A percentile compares a stretch with the other conserved stretches of the same genome.
These are phyloP conservation scores for Formica aserva DNA, from an alignment of 2,888 invertebrate genomes.

Conservation along the genomic window DNA sequence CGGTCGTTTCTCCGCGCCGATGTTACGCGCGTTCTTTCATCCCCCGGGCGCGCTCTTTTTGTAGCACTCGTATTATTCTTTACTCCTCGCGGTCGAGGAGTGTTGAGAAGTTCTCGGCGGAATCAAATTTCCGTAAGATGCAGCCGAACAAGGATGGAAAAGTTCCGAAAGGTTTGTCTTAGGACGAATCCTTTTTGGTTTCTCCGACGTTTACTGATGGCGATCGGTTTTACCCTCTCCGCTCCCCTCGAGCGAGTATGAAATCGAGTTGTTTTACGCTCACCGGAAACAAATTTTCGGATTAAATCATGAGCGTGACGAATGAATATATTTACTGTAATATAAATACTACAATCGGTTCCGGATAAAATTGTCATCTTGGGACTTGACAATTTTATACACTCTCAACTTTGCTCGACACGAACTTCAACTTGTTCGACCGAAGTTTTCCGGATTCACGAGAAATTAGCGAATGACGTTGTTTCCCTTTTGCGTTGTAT, in stretches of 20 bases:
- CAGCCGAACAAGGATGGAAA: conserved; percentile 64
- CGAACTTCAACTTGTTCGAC: no score
- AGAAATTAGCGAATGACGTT: conserved; percentile 18
- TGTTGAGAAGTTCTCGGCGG: conserved; percentile 60
- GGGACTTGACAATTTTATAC: conserved; percentile 14
- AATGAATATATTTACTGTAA: conserved; percentile 4
- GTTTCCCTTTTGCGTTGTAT: neutral
- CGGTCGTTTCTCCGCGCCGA: conserved; percentile 15
- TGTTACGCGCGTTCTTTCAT: conserved; percentile 47
- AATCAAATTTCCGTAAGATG: conserved; percentile 73
- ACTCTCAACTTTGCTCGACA: neutral
- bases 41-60: conserved; percentile 55
- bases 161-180: conserved; percentile 73
- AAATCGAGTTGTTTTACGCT: conserved; percentile 58
- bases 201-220: conserved; percentile 61
- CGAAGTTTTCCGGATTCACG: conserved; percentile 10
- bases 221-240: neutral
- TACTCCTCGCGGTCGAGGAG: conserved; percentile 41
- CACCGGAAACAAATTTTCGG: conserved; percentile 29
- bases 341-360: conserved; percentile 13
- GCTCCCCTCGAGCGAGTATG: conserved; percentile 16
- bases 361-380: neutral
- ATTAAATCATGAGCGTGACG: conserved; percentile 43
- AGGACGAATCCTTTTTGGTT: conserved; percentile 64
- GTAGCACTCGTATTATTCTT: conserved; percentile 62